phyloP scores from a whole-genome alignment of 1,140 invertebrate genomes.

The Meloidogyne hapla region DNA sequence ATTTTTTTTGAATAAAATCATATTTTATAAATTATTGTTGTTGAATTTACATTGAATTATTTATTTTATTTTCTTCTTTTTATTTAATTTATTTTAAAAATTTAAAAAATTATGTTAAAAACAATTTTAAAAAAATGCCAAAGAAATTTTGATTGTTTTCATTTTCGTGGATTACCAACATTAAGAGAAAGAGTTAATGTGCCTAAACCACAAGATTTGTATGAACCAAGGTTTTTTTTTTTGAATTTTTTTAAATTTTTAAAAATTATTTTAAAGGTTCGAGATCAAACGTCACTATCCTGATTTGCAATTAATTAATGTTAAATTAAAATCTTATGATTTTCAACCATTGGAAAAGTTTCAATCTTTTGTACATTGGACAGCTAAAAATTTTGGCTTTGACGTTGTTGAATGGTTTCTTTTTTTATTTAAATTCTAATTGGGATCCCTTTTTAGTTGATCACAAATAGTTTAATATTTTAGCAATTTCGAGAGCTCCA shows the following conservation, averaged over 20 bases:
- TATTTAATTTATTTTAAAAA: neutral
- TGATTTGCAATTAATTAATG: conserved; percentile 48
- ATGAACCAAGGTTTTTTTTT: conserved; percentile 26
- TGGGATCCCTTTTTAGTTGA: no score
- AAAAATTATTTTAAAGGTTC: conserved; percentile 12
- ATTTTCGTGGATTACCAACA: conserved; percentile 13
- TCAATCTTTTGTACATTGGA: conserved; percentile 55
- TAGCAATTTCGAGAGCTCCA: no score
- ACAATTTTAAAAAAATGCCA: neutral
- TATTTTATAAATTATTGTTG: neutral
- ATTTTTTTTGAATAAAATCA: neutral
- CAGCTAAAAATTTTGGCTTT: conserved; percentile 56
- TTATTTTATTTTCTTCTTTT: neutral
- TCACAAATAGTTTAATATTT: no score
- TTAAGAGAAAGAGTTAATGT: conserved; percentile 18
- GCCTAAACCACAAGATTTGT: conserved; percentile 17
- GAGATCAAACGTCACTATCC: conserved; percentile 41
- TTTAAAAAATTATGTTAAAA: neutral
- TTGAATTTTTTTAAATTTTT: neutral
- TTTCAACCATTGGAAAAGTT: conserved; percentile 53
- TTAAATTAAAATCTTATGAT: conserved; percentile 56
- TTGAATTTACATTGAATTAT: neutral
- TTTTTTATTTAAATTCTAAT: conserved; percentile 15
- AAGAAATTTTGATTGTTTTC: neutral
- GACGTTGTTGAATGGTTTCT: conserved; percentile 58